These are phyloP conservation scores for Teinopalpus imperialis DNA, from an alignment of 2,888 invertebrate genomes.

Conservation along the genomic window DNA sequence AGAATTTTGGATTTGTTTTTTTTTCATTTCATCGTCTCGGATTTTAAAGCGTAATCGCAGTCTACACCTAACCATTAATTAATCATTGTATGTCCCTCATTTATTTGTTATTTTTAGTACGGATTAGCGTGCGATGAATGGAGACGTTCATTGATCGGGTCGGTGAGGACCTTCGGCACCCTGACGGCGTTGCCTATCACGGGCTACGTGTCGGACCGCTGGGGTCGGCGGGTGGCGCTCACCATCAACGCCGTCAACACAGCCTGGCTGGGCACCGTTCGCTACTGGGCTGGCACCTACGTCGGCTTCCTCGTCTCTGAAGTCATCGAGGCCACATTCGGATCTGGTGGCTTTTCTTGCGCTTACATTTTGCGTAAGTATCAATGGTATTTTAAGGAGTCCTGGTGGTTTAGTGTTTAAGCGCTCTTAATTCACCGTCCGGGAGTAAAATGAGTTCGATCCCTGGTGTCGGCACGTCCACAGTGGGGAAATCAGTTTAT, in stretches of 20 bases:
- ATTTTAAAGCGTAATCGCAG: too few species aligned
- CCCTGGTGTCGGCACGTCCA: too few species aligned
- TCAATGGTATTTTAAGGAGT: too few species aligned
- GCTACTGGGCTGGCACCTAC: conserved; percentile 83
- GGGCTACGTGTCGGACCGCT: conserved; percentile 87
- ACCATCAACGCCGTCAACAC: conserved; percentile 80
- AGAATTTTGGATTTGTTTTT: too few species aligned
- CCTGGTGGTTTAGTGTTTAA: too few species aligned
- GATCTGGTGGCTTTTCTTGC: conserved; percentile 86
- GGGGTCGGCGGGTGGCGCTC: conserved; percentile 83
- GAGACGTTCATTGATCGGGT: conserved; percentile 87
- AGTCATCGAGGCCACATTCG: conserved; percentile 84
- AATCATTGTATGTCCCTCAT: too few species aligned
- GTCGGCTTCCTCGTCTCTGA: conserved; percentile 84
- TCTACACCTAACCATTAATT: too few species aligned
- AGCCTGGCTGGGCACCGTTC: conserved; percentile 83
- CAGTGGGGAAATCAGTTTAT: too few species aligned
- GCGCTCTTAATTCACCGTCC: too few species aligned
- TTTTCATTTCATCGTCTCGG: too few species aligned
- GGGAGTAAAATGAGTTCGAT: too few species aligned
- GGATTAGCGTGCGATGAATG: conserved; percentile 84
- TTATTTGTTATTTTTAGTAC: conserved; percentile 71
- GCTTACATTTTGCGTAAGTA: conserved; percentile 85
- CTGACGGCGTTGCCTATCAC: conserved; percentile 85
- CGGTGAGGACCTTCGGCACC: conserved; percentile 85